Base-by-base conservation (phyloP, 2,888 invertebrate genomes). In the Anaspis maculata region DNA sequence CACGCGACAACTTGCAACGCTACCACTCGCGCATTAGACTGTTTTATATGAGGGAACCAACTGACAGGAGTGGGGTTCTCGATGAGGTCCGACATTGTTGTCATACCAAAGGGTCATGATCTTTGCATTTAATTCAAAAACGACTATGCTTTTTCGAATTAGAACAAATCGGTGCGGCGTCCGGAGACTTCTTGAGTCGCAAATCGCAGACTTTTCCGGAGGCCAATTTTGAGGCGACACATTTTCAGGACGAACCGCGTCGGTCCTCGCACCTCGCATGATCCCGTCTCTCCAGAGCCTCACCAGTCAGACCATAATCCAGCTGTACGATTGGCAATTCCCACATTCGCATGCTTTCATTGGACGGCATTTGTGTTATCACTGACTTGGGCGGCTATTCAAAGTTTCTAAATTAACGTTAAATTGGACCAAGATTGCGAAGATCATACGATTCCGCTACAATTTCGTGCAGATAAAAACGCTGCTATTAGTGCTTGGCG, bases 281-380 rank as follows among this genome's bases (percentile, higher is more conserved):
- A n/a, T n/a, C n/a, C n/a, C n/a, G n/a, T n/a, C n/a, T n/a, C n/a
- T n/a, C n/a, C 29, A 30, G 39, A 39, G 21, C 35, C 33, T 27
- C 36, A 32, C 15, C 30, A 37, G 37, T 40, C 40, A 40, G 33
- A 30, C 40, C 40, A 40, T 37, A 40, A 40, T 40, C 12, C 27
- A 4, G 27, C 11, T 2, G 14, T 32, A 13, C 21, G 21, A 40
- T 40, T 40, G 40, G 40, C 15, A 11, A 22, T 26, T 37, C 30
- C 37, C 33, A 40, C 33, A 36, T 27, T 37, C 27, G 25, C n/a
- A 9, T 13, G 14, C 3, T 30, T 13, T 30, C 13, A 40, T 40
- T 40, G 37, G 40, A 13, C 19, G 19, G 19, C 19, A n/a, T n/a
- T n/a, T n/a, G n/a, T n/a, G n/a, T n/a, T n/a, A n/a, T n/a, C 19